These are phyloP conservation scores for Heliconius hermathena DNA, from an alignment of 1,140 invertebrate genomes.

Conservation along the genomic window DNA sequence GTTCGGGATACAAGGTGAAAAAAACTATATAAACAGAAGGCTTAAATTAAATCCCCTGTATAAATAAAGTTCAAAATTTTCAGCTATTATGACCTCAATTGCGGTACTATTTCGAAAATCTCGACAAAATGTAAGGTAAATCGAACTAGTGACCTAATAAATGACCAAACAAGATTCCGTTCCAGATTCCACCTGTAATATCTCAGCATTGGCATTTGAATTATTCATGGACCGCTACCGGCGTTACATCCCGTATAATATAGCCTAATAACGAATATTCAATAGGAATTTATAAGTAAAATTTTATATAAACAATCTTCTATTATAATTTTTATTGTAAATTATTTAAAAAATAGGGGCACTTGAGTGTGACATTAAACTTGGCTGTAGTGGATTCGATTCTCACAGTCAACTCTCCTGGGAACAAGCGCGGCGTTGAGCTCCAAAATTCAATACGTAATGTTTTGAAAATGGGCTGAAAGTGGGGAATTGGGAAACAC, in stretches of 20 bases:
- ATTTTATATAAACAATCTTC: not conserved
- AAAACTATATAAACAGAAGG: no score
- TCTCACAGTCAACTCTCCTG: no score
- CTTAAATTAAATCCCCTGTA: no score
- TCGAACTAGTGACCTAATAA: not conserved
- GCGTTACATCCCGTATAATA: slow-evolving; percentile 1
- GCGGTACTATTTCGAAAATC: not conserved
- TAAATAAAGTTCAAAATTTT: not conserved
- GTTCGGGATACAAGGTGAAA: no score
- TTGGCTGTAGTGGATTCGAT: no score
- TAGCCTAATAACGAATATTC: slow-evolving; percentile 5
- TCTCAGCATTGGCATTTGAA: slow-evolving; percentile 1
- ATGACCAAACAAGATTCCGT: not conserved
- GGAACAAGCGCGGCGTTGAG: no score
- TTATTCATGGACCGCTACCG: not conserved
- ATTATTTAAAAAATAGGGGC: not conserved
- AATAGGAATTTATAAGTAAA: not conserved
- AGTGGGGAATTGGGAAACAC: no score
- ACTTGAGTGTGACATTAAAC: no score
- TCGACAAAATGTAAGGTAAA: not conserved
- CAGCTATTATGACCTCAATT: not conserved
- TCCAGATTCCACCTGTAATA: not conserved
- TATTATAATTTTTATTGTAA: not conserved
- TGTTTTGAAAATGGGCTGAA: no score
- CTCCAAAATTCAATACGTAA: no score